Evolutionary conservation across 2,888 invertebrate species (phyloP), one percentile per base, ranked within the genome.

Genomic region (Gasteruption jaculator): DNA sequence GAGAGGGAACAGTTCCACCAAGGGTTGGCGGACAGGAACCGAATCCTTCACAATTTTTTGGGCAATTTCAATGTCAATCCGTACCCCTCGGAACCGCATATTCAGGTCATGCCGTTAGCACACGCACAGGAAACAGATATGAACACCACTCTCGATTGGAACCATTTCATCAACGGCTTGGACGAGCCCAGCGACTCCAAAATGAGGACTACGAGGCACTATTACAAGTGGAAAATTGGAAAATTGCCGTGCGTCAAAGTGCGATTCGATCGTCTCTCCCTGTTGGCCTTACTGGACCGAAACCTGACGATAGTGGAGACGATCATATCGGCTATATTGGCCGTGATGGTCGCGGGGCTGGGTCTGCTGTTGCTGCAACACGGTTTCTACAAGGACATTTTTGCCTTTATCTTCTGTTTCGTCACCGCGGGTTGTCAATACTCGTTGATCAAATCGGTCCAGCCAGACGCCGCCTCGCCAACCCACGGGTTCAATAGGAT

Each of bases 381-480:
- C 31, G 85, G 86, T 34, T 88, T 93, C 68, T 97, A 92, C 73
- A 83, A 83, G 57, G 97, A 99, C 68, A 80, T 96, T 38, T 87
- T 86, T 59, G 90, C 95, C 11, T 91, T 97, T 69, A 77, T 94
- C 63, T 93, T 99, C 71, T 96, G 96, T 73, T 89, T 95, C 57
- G 91, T 96, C n/a, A 92, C 96, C 58, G 97, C 97, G 1, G 88
- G 94, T 11, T 93, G 95, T 61, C 99, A 99, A 71, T 99, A 97
- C 72, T 95, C 94, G 0, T 74, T 97, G 52, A 73, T 96, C 50
- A 97, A 96, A 74, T 95, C 95, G 54, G 99, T 99, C 2, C 99
- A 99, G 65, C 99, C 99, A 0, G 99, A 99, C 72, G 94, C 97
- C 0, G 90, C 97, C 0, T 97, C 97, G 2, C 97, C 99, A 0